Conservation (phyloP, 2,888 invertebrate genomes). For the Anoplius nigerrimus region DNA sequence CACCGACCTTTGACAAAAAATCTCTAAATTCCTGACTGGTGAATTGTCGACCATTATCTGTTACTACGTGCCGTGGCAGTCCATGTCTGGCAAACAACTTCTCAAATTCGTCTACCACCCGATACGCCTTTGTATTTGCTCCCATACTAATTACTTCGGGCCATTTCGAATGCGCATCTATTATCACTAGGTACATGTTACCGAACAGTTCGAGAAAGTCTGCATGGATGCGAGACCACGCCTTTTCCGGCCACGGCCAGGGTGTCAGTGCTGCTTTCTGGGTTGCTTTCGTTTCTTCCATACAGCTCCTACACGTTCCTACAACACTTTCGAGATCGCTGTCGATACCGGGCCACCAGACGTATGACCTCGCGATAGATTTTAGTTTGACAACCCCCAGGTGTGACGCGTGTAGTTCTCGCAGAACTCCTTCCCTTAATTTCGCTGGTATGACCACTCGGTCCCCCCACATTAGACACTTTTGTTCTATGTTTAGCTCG, state of each 20-base stretch:
- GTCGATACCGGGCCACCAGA: conserved; percentile 32
- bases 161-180: conserved; percentile 55
- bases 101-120: conserved; percentile 27
- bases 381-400: conserved; percentile 33
- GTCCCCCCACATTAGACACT: conserved; percentile 12
- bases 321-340: conserved; percentile 15
- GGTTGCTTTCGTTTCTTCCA: conserved; percentile 7
- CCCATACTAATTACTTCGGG: conserved; percentile 45
- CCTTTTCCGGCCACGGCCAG: conserved; percentile 41
- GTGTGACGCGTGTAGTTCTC: conserved; percentile 17
- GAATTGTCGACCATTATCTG: conserved; percentile 35
- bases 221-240: conserved; percentile 48
- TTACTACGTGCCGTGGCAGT: conserved; percentile 17
- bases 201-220: conserved; percentile 46
- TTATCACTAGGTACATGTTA: conserved; percentile 48
- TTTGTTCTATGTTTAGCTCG: conserved; percentile 29
- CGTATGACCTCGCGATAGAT: conserved; percentile 20
- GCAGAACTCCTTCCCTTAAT: not conserved
- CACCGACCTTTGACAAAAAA: conserved; percentile 34
- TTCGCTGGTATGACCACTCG: not conserved
- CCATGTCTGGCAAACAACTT: conserved; percentile 28
- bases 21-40: conserved; percentile 27
- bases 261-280: conserved; percentile 35
- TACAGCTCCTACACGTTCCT: conserved; percentile 12
- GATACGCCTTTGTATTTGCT: conserved; percentile 34